Percentiles rank a stretch among this genome's conserved stretches.
Conservation (phyloP, 92 coral and sea anemone species). For the Epizoanthus rinbou region DNA sequence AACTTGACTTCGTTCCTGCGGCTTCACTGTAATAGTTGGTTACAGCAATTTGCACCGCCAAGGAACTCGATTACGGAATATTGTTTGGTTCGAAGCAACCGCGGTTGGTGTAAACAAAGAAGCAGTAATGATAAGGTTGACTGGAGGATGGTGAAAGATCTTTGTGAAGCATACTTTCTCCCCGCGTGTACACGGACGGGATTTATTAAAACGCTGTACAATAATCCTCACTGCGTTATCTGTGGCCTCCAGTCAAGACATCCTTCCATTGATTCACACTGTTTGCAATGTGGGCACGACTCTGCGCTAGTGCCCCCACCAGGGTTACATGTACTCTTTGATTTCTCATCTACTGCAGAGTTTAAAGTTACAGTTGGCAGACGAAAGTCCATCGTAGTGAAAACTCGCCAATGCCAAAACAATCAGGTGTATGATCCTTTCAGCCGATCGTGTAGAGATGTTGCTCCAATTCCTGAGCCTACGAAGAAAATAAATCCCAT, state of each 20-base stretch:
- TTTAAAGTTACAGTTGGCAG: background rate
- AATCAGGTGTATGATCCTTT: too few relatives aligned
- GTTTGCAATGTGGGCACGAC: too few relatives aligned
- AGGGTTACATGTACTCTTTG: background rate
- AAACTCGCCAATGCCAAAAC: too few relatives aligned
- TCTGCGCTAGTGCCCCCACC: background rate
- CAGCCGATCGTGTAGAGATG: too few relatives aligned
- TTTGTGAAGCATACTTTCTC: background rate
- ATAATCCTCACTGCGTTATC: conserved; percentile 16
- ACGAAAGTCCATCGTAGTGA: background rate
- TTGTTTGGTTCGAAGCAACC: background rate
- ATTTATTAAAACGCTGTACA: background rate
- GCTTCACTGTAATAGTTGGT: background rate
- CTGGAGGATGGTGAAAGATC: background rate
- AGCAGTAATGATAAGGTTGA: background rate
- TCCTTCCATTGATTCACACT: too few relatives aligned
- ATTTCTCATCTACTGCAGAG: background rate
- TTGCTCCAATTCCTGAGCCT: too few relatives aligned
- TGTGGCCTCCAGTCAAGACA: too few relatives aligned
- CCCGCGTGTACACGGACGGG: background rate
- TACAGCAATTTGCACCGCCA: background rate
- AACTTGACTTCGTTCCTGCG: background rate
- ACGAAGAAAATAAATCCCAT: too few relatives aligned
- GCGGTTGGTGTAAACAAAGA: background rate
- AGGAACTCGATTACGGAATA: background rate